A percentile compares a stretch with the other conserved stretches of the same genome.
phyloP scores from a whole-genome alignment of 2,888 invertebrate species.

The Idaea straminata region DNA sequence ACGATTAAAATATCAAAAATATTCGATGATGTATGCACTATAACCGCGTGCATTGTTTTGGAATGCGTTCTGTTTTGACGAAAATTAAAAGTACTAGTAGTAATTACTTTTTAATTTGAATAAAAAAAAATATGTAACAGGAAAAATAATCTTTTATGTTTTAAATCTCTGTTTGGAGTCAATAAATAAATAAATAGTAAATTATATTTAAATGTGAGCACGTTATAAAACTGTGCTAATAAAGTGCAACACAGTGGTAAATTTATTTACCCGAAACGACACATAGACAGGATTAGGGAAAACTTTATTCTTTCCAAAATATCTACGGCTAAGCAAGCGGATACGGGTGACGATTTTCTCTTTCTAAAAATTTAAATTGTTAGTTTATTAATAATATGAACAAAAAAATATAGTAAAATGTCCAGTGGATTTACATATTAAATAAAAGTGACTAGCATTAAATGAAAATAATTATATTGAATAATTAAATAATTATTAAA shows the following conservation, averaged over 20 bases:
- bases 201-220: constrained; percentile 28
- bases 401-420: neutral
- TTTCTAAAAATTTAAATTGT: constrained; percentile 43
- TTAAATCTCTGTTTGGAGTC: neutral
- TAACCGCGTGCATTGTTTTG: too few species aligned
- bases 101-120: too few species aligned
- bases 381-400: neutral
- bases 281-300: constrained; percentile 53
- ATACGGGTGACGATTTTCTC: constrained; percentile 70
- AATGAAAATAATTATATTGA: neutral
- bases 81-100: too few species aligned
- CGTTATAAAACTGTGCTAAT: constrained; percentile 35
- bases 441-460: neutral
- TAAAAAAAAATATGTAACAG: too few species aligned
- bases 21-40: too few species aligned
- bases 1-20: too few species aligned
- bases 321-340: constrained; percentile 76
- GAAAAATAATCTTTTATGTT: neutral
- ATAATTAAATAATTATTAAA: constrained; percentile 13
- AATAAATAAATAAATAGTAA: constrained; percentile 2
- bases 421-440: neutral
- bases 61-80: too few species aligned
- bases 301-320: constrained; percentile 76
- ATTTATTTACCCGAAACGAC: constrained; percentile 70
- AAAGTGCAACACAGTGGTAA: constrained; percentile 49